Conservation (phyloP, 2,113 vertebrate species). For the Illadopsis cleaveri region DNA sequence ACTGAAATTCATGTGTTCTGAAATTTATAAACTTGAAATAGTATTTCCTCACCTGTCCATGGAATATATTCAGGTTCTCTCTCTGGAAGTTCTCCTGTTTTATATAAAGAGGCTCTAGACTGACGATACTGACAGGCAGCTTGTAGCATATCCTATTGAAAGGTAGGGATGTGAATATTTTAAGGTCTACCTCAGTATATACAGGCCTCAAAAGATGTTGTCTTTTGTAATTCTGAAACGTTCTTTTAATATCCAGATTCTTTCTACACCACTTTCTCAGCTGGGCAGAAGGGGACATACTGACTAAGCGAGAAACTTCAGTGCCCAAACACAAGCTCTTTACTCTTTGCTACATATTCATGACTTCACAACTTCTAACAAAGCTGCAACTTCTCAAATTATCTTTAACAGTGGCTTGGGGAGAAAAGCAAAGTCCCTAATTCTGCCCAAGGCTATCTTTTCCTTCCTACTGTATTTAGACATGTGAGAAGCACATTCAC, state of each 20-base stretch:
- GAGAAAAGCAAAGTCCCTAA: not conserved
- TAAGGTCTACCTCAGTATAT: not conserved
- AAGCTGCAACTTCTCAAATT: not conserved
- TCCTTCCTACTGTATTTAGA: not conserved
- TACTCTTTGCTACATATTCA: not conserved
- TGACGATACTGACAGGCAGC: slow-evolving; percentile 89
- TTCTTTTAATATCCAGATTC: not conserved
- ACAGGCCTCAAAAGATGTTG: not conserved
- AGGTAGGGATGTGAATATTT: not conserved
- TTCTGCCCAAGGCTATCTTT: not conserved
- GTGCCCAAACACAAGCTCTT: not conserved
- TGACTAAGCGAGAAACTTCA: not conserved
- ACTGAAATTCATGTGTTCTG: not conserved
- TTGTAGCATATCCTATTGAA: slow-evolving; percentile 88
- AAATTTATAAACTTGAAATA: not conserved
- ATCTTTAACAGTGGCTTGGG: not conserved
- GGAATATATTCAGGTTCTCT: slow-evolving; percentile 90
- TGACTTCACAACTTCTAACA: not conserved
- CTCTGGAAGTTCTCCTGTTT: slow-evolving; percentile 73
- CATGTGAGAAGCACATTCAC: not conserved
- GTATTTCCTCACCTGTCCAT: slow-evolving; percentile 87
- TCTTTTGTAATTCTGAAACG: not conserved
- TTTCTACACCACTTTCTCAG: not conserved
- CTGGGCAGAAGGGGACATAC: not conserved
- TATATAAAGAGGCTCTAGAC: slow-evolving; percentile 83